Evolutionary conservation across 1,140 invertebrate species (phyloP).

Genomic region (Calephelis nemesis): DNA sequence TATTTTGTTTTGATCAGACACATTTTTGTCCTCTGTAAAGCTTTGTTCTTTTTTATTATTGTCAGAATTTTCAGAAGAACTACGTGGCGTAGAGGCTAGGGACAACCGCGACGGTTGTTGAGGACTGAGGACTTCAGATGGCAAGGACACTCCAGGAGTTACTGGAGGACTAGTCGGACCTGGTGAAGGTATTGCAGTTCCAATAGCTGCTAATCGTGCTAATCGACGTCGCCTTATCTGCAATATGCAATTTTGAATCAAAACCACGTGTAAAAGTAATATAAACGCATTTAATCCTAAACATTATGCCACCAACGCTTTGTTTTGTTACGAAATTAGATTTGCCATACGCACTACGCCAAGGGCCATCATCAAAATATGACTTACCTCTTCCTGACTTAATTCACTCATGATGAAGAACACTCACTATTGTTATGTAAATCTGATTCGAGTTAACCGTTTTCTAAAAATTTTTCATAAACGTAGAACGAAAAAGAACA

Average conservation of each 20-base stretch:
- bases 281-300: slow-evolving; percentile 31
- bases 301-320: slow-evolving; percentile 63
- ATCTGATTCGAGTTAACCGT: slow-evolving; percentile 42
- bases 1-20: slow-evolving; percentile 66
- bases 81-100: slow-evolving; percentile 43
- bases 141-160: slow-evolving; percentile 61
- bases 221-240: slow-evolving; percentile 71
- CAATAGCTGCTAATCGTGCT: slow-evolving; percentile 60
- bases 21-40: slow-evolving; percentile 59
- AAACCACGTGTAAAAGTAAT: slow-evolving; percentile 13
- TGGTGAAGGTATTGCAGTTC: slow-evolving; percentile 50
- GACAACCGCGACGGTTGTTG: slow-evolving; percentile 44
- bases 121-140: slow-evolving; percentile 49
- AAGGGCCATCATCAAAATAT: slow-evolving; percentile 65
- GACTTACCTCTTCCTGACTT: slow-evolving; percentile 86
- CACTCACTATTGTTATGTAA: slow-evolving; percentile 35
- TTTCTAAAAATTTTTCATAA: slow-evolving; percentile 43
- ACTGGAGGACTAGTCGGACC: slow-evolving; percentile 54
- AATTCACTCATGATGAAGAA: slow-evolving; percentile 84
- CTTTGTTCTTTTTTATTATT: slow-evolving; percentile 59
- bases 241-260: slow-evolving; percentile 34
- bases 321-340: slow-evolving; percentile 79
- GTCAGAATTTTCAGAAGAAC: slow-evolving; percentile 54
- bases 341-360: slow-evolving; percentile 69
- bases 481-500: slow-evolving; percentile 56